phyloP scores from a whole-genome alignment of 2,113 vertebrate genomes.

The Scortum barcoo region DNA sequence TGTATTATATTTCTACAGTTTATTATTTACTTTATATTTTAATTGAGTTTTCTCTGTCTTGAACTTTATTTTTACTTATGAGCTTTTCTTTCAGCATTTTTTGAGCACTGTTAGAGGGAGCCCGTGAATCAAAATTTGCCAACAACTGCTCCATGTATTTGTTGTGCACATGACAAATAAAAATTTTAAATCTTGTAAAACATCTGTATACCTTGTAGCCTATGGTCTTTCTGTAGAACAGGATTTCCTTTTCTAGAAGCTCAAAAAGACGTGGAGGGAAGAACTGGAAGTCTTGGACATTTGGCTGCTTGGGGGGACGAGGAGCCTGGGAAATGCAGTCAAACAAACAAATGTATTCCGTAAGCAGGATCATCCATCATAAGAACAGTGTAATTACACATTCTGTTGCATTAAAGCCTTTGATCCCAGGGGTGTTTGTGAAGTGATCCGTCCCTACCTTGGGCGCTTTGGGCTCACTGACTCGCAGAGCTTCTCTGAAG shows the following conservation, averaged over 20 bases:
- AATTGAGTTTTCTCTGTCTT: no score
- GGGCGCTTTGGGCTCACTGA: constrained; percentile 98
- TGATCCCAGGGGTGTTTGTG: neutral
- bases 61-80: no score
- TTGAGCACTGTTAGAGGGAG: no score
- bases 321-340: constrained; percentile 88
- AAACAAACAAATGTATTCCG: constrained; percentile 9
- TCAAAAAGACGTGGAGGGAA: constrained; percentile 98
- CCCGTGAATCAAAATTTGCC: no score
- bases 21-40: no score
- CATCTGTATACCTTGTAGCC: constrained; percentile 92
- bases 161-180: no score
- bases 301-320: constrained; percentile 97
- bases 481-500: constrained; percentile 96
- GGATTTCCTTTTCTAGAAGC: constrained; percentile 97
- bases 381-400: neutral
- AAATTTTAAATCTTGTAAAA: no score
- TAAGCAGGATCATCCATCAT: neutral
- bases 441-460: constrained; percentile 85
- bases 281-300: constrained; percentile 99
- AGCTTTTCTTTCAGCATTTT: no score
- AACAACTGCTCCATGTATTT: no score
- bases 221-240: constrained; percentile 99
- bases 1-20: no score
- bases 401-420: neutral